Percentiles rank a stretch among this genome's conserved stretches.
These are phyloP conservation scores for Gymnocheta viridis DNA, from an alignment of 2,888 invertebrate genomes.

Conservation along the genomic window DNA sequence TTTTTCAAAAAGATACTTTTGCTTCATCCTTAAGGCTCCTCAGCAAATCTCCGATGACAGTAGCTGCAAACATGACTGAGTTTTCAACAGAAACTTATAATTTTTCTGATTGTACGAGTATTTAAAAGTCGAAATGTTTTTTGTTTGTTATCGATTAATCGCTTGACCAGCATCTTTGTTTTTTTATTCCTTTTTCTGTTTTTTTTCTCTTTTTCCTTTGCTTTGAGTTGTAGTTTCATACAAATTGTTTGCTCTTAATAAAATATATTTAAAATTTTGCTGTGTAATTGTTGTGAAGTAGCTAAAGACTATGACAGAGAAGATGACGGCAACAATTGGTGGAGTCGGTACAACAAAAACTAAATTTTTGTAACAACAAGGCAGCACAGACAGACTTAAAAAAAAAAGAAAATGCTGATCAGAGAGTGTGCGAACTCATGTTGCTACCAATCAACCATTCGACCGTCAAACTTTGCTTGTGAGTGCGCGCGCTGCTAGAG, in stretches of 20 bases:
- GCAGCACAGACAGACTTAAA: neutral
- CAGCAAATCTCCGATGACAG: constrained; percentile 32
- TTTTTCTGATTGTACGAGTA: constrained; percentile 25
- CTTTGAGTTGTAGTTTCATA: constrained; percentile 3
- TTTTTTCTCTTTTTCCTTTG: no score
- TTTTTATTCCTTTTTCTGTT: neutral
- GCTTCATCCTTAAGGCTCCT: constrained; percentile 7
- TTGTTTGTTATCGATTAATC: constrained; percentile 67
- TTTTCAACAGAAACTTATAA: constrained; percentile 57
- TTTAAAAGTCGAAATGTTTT: constrained; percentile 57
- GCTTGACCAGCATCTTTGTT: constrained; percentile 65
- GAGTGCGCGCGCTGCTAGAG: constrained; percentile 23
- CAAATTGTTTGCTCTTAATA: constrained; percentile 42
- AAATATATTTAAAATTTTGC: constrained; percentile 50
- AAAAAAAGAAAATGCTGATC: constrained; percentile 11
- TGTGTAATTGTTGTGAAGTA: constrained; percentile 65
- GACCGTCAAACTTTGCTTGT: constrained; percentile 27
- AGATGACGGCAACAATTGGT: constrained; percentile 47
- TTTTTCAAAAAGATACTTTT: constrained; percentile 10
- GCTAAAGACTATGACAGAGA: constrained; percentile 48
- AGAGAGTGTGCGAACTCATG: constrained; percentile 67
- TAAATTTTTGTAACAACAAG: constrained; percentile 23
- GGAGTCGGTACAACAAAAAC: constrained; percentile 20
- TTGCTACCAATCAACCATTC: constrained; percentile 67
- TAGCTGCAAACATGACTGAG: constrained; percentile 33